These are phyloP conservation scores for Piprites chloris DNA, from an alignment of 2,113 vertebrate species.

Conservation along the genomic window DNA sequence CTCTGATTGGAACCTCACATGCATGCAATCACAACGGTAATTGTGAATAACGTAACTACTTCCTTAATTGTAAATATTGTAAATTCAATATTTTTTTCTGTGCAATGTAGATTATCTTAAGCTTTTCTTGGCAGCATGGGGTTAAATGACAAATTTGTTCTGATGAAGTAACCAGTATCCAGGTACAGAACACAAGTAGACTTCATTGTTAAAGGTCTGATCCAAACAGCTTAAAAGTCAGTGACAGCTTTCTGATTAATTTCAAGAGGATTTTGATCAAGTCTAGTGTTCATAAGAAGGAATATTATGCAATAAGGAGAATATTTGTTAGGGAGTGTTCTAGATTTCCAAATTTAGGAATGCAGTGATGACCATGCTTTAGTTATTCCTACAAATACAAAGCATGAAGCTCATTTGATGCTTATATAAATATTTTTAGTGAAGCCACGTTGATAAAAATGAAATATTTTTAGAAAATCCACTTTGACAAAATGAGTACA, in stretches of 20 bases:
- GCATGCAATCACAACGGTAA: constrained; percentile 17
- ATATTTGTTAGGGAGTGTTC: neutral
- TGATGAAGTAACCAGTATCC: neutral
- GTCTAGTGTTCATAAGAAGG: neutral
- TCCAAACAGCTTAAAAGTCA: neutral
- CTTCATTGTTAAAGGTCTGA: neutral
- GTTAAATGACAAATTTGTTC: neutral
- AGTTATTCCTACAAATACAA: neutral
- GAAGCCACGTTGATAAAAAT: neutral
- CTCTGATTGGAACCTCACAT: neutral
- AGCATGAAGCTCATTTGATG: neutral
- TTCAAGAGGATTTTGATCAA: neutral
- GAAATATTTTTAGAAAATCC: neutral
- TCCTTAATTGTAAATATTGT: neutral
- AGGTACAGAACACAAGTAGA: neutral
- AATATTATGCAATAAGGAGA: neutral
- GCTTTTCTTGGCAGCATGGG: neutral
- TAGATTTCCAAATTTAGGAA: neutral
- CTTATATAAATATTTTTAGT: neutral
- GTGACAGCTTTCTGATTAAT: neutral
- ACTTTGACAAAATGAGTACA: neutral
- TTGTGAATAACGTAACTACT: neutral
- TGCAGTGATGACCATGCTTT: neutral
- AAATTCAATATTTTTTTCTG: neutral
- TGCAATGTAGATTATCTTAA: neutral